Evolutionary conservation across 2,113 vertebrate species (phyloP).

Genomic region (Oenanthe oenanthe): DNA sequence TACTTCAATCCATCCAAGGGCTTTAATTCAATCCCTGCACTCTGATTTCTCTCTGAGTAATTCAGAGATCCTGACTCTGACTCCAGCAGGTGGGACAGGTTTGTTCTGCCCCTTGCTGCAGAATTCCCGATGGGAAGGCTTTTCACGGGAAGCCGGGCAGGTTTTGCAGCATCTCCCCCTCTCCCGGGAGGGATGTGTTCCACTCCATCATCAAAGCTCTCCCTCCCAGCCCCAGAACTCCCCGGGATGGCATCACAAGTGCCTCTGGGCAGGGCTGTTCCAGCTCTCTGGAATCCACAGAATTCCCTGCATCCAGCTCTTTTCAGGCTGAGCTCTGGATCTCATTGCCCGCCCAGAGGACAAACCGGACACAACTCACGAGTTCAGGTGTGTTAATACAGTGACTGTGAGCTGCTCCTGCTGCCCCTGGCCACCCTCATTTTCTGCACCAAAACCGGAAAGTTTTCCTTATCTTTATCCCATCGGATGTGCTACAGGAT

Average conservation of each 20-base stretch:
- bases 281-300: neutral
- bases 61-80: no score
- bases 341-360: neutral
- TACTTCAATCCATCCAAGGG: no score
- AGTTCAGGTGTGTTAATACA: neutral
- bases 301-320: neutral
- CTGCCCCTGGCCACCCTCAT: neutral
- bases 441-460: neutral
- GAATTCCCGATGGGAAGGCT: neutral
- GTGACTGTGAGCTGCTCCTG: neutral
- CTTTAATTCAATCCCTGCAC: no score
- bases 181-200: neutral
- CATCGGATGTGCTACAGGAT: neutral
- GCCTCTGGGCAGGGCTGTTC: neutral
- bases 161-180: neutral
- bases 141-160: neutral
- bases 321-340: neutral
- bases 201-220: neutral
- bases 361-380: fast-evolving
- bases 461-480: neutral
- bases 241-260: neutral
- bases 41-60: no score
- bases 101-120: neutral
- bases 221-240: neutral
- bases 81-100: neutral